Conservation (phyloP, 2,888 invertebrate genomes). For the Nyleta sp. region DNA sequence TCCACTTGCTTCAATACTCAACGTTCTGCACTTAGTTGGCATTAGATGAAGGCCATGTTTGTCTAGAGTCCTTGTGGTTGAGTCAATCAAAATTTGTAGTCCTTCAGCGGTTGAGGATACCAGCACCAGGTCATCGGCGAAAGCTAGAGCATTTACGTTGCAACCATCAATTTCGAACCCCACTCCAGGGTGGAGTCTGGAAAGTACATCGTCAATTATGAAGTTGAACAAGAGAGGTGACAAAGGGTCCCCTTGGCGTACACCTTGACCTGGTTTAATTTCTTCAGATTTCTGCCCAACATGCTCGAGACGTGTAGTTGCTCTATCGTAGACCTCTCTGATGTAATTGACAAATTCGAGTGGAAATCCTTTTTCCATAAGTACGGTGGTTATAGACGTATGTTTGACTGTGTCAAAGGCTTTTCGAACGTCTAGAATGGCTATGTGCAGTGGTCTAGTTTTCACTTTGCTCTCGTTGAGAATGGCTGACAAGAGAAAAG, state of each 20-base stretch:
- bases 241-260: conserved; percentile 29
- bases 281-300: too few species aligned
- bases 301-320: conserved; percentile 34
- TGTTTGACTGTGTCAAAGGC: conserved; percentile 61
- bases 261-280: neutral
- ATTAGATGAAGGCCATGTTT: too few species aligned
- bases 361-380: conserved; percentile 43
- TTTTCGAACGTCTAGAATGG: conserved; percentile 44
- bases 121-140: conserved; percentile 14
- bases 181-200: conserved; percentile 18
- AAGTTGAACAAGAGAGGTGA: conserved; percentile 20
- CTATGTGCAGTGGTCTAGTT: neutral
- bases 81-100: too few species aligned
- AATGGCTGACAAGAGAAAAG: conserved; percentile 26
- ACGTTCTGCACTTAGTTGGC: too few species aligned
- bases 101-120: conserved; percentile 3
- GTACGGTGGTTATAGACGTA: conserved; percentile 11
- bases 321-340: conserved; percentile 3
- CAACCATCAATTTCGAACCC: conserved; percentile 21
- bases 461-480: neutral
- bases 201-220: neutral
- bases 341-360: conserved; percentile 27
- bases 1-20: too few species aligned
- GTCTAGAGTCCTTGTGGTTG: too few species aligned
- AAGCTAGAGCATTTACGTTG: conserved; percentile 21